Conservation (phyloP, 1,140 invertebrate genomes). For the Dreissena polymorpha region DNA sequence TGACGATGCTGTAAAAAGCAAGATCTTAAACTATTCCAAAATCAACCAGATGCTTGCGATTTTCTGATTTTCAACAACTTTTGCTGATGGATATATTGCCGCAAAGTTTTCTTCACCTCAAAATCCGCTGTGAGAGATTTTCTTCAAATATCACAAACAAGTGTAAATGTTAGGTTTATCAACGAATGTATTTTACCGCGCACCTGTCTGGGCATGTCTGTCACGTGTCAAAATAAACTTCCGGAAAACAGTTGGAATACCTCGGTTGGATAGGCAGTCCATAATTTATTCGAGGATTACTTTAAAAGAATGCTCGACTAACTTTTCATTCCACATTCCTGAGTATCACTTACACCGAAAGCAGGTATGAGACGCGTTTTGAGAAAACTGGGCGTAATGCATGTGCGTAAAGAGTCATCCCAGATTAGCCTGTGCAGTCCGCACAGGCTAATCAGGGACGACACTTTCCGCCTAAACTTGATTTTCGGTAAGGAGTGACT, state of each 20-base stretch:
- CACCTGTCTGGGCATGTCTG: constrained; percentile 47
- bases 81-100: constrained; percentile 45
- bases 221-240: constrained; percentile 50
- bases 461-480: too few species aligned
- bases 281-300: background rate
- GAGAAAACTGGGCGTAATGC: too few species aligned
- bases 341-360: background rate
- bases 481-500: too few species aligned
- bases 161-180: constrained; percentile 33
- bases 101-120: constrained; percentile 24
- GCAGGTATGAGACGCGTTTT: too few species aligned
- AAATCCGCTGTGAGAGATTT: constrained; percentile 31
- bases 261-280: constrained; percentile 3
- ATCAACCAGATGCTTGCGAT: constrained; percentile 47
- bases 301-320: background rate
- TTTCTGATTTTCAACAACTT: constrained; percentile 50
- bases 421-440: too few species aligned
- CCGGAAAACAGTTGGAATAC: constrained; percentile 31
- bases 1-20: constrained; percentile 21
- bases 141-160: constrained; percentile 20
- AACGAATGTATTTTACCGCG: constrained; percentile 26
- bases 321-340: background rate
- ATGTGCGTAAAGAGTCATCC: too few species aligned
- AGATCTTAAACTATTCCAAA: constrained; percentile 37
- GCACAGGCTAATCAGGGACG: too few species aligned